Conservation (phyloP, 2,797 vertebrate genomes). For the Euthynnus affinis region DNA sequence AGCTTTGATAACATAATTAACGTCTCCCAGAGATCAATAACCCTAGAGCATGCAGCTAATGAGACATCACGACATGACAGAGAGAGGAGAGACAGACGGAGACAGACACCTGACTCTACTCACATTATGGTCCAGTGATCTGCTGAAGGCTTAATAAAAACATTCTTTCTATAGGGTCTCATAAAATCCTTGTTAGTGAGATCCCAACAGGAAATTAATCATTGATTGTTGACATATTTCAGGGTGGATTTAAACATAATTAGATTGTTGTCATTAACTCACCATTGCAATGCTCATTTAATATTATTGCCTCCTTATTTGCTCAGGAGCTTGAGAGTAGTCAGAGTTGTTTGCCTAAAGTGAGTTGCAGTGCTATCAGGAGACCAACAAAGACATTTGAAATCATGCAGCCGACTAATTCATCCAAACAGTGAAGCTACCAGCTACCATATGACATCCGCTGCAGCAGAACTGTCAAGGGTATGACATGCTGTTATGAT, state of each 20-base stretch:
- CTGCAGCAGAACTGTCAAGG: slow-evolving; percentile 11
- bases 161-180: slow-evolving; percentile 3
- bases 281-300: slow-evolving; percentile 24
- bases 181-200: slow-evolving; percentile 35
- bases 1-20: slow-evolving; percentile 76
- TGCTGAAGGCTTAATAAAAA: slow-evolving; percentile 19
- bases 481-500: slow-evolving; percentile 14
- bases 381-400: slow-evolving; percentile 46
- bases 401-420: slow-evolving; percentile 35
- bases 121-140: slow-evolving; percentile 21
- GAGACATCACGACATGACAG: slow-evolving; percentile 59
- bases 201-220: slow-evolving; percentile 38
- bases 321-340: slow-evolving; percentile 10
- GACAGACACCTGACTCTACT: slow-evolving; percentile 45
- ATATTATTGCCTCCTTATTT: slow-evolving; percentile 39
- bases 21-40: slow-evolving; percentile 74
- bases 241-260: slow-evolving; percentile 49
- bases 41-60: slow-evolving; percentile 65
- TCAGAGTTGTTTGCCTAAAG: slow-evolving; percentile 26
- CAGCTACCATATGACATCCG: slow-evolving; percentile 12
- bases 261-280: slow-evolving; percentile 34
- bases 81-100: slow-evolving; percentile 25
- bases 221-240: slow-evolving; percentile 29
- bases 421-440: slow-evolving; percentile 30
- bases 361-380: slow-evolving; percentile 23